Base-by-base conservation (phyloP, 2,797 vertebrate genomes). In the Sebastolobus alascanus region DNA sequence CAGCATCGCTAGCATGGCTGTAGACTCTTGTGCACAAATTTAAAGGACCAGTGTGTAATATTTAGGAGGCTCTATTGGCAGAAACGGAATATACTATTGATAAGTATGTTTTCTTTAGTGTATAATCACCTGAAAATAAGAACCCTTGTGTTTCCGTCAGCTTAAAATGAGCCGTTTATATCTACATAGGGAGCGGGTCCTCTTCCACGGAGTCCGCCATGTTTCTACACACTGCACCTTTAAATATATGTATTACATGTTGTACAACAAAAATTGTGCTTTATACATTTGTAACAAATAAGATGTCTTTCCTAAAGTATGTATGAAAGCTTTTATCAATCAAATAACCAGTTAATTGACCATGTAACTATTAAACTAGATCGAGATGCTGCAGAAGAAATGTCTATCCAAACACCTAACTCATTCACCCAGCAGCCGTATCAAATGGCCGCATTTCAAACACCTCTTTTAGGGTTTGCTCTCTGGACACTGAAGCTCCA, bases 381-480 rank as follows among this genome's bases (percentile, higher is more conserved):
- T 31, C 3, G 3, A 66, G 52, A 50, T 38, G 31, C 20, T 12
- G 11, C 4, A 35, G 2, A 27, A 22, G n/a, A 66, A 35, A 68
- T 7, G n/a, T 54, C 40, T 6, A 12, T 55, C 20, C 5, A 67
- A 56, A 20, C 16, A 33, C 2, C 4, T 13, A 56, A 20, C 20
- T 50, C 40, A 1, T 37, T 63, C 40, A 59, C 13, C 25, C 50
- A 55, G 54, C 55, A 29, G 31, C 14, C 25, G 38, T 73, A 46
- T 80, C 37, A 22, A 69, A 59, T 50, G 54, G 27, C 61, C 38
- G 54, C 33, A 8, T 74, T 87, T 75, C 52, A 43, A 64, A 31
- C 72, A 50, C 35, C 64, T 84, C 18, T 64, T 75, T 73, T 16
- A 33, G 52, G 58, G 4, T 55, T 46, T 54, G 20, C 61, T 79